Evolutionary conservation across 2,113 vertebrate genomes (phyloP), one percentile per base, ranked within the genome.

Genomic region (Thunnus thynnus): DNA sequence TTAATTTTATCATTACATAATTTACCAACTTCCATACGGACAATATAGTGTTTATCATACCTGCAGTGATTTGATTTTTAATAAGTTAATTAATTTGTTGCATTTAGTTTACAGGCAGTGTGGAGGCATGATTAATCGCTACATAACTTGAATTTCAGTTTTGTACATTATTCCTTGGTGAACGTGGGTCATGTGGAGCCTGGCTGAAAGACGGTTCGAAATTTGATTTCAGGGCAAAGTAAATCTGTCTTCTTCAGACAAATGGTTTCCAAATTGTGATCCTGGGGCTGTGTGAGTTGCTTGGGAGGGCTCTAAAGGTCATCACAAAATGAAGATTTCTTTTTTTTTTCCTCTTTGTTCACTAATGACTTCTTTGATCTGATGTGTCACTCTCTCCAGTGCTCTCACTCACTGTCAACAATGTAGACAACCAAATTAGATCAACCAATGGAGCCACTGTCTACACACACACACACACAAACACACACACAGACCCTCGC

Each of bases 191-290:
- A 1, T 6, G 51, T 56, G 62, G 13, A 56, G 61, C 30, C 18
- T 5, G 25, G 46, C 54, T 71, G 14, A 0, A 72, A 71, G 36
- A 61, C 36, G 67, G 63, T 30, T 72, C 2, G 61, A 47, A 74
- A 65, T 55, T 78, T 44, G 54, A 44, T 82, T 81, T 84, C 66
- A 63, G 66, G 48, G 12, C 12, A 73, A 32, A 70, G 48, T 17
- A 32, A 6, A 50, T 86, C 48, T 36, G 54, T 78, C 71, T 58
- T 51, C 1, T 12, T 63, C 16, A 13, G 67, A 79, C 32, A 51
- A 75, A 67, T 67, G n/a, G 16, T 13, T 76, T 18, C 32, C 44
- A 58, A 50, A 58, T 36, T 48, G 50, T 48, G 27, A 46, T 62
- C 44, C 55, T 67, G 50, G 66, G 65, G 62, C 48, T 3, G 46